phyloP scores from a whole-genome alignment of 2,113 vertebrate species.

The Eptesicus fuscus region DNA sequence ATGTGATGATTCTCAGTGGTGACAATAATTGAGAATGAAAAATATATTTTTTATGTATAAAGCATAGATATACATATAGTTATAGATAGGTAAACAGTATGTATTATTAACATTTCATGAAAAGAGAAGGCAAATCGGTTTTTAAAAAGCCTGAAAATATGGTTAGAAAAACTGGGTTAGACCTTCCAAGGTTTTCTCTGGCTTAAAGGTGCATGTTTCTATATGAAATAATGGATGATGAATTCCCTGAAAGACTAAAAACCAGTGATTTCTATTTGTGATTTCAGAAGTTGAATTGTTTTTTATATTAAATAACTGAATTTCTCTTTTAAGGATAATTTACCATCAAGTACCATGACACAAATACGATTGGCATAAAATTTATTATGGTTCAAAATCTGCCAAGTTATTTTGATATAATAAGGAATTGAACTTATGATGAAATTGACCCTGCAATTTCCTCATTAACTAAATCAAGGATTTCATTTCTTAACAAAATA shows the following conservation, averaged over 20 bases:
- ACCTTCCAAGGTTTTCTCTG: not conserved
- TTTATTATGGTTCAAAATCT: conserved; percentile 18
- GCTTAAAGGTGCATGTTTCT: conserved; percentile 12
- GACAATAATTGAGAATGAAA: not conserved
- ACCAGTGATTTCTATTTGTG: not conserved
- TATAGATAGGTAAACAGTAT: not conserved
- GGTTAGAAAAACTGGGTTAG: not conserved
- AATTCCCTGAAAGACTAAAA: not conserved
- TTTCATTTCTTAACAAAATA: not conserved
- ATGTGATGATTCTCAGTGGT: not conserved
- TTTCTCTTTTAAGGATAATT: conserved; percentile 27
- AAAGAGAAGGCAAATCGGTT: not conserved
- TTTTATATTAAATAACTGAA: conserved; percentile 11
- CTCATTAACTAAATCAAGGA: not conserved
- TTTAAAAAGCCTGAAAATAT: not conserved
- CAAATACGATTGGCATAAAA: not conserved
- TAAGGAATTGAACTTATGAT: not conserved
- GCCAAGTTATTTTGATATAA: conserved; percentile 18
- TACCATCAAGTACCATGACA: not conserved
- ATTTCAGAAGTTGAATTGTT: conserved; percentile 21
- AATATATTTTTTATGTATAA: not conserved
- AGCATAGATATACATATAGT: not conserved
- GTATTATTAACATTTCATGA: not conserved
- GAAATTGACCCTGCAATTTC: not conserved
- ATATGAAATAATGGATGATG: not conserved